These are phyloP conservation scores for Plectropomus leopardus DNA, from an alignment of 2,113 vertebrate genomes.

Conservation along the genomic window DNA sequence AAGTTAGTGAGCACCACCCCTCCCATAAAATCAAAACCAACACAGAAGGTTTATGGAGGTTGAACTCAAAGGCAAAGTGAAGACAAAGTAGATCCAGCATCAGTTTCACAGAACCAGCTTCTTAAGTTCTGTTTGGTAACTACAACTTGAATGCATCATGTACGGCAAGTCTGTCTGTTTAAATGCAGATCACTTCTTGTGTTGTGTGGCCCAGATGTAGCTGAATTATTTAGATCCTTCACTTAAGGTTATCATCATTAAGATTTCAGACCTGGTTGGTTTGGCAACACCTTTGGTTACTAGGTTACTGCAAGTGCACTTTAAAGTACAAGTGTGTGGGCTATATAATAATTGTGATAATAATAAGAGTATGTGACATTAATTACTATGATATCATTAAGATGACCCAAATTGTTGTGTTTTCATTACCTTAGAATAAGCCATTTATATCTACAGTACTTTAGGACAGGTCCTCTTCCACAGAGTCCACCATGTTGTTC, in stretches of 20 bases:
- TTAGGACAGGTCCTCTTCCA: too few species aligned
- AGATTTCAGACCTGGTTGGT: not conserved
- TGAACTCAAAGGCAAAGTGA: slow-evolving; percentile 50
- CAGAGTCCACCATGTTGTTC: too few species aligned
- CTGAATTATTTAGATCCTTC: not conserved
- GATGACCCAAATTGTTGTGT: too few species aligned
- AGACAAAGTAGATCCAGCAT: slow-evolving; percentile 1
- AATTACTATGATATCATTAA: too few species aligned
- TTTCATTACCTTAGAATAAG: too few species aligned
- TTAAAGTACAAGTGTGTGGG: too few species aligned
- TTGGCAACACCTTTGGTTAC: not conserved
- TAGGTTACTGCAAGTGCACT: not conserved
- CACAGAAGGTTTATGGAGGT: slow-evolving; percentile 52
- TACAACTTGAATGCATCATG: not conserved
- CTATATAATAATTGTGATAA: too few species aligned
- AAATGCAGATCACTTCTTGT: not conserved
- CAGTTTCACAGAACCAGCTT: not conserved
- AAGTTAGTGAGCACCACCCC: slow-evolving; percentile 48
- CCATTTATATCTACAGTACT: too few species aligned
- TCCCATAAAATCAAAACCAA: slow-evolving; percentile 40
- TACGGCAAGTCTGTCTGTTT: not conserved
- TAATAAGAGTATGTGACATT: too few species aligned
- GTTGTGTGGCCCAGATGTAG: not conserved
- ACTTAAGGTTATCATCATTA: not conserved
- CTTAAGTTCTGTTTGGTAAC: not conserved